phyloP scores from a whole-genome alignment of 2,113 vertebrate species.

The Pogonocichla stellata region DNA sequence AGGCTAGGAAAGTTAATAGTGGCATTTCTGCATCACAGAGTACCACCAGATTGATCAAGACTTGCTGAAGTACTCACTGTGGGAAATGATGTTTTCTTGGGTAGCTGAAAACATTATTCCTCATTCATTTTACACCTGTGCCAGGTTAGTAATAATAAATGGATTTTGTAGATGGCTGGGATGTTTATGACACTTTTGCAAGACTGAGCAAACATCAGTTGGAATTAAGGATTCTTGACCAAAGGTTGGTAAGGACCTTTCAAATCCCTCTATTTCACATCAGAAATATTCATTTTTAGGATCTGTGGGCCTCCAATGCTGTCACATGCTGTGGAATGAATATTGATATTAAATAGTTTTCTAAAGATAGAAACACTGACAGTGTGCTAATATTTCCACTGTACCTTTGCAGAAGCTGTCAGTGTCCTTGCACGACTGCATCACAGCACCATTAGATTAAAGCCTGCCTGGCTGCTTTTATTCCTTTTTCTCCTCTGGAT shows the following conservation, averaged over 20 bases:
- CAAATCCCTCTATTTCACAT: not conserved
- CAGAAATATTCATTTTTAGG: not conserved
- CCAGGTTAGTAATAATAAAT: not conserved
- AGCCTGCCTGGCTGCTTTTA: not conserved
- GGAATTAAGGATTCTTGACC: not conserved
- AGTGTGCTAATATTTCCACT: not conserved
- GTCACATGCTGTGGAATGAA: not conserved
- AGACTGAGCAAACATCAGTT: not conserved
- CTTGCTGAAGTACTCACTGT: not conserved
- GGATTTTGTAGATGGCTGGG: not conserved
- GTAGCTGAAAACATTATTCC: not conserved
- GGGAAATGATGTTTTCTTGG: not conserved
- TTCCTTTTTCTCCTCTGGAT: not conserved
- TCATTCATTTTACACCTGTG: not conserved
- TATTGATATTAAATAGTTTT: slow-evolving; percentile 39
- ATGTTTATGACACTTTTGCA: not conserved
- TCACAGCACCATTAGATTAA: not conserved
- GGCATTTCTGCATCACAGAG: not conserved
- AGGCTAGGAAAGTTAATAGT: not conserved
- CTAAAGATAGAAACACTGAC: slow-evolving; percentile 43
- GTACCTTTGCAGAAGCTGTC: slow-evolving; percentile 7
- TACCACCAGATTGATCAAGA: not conserved
- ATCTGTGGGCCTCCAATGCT: not conserved
- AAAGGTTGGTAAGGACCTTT: not conserved
- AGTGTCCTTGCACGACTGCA: slow-evolving; percentile 1